A percentile compares a stretch with the other conserved stretches of the same genome.
phyloP scores from a whole-genome alignment of 92 coral and sea anemone species.

The Parazoanthus atlanticus region DNA sequence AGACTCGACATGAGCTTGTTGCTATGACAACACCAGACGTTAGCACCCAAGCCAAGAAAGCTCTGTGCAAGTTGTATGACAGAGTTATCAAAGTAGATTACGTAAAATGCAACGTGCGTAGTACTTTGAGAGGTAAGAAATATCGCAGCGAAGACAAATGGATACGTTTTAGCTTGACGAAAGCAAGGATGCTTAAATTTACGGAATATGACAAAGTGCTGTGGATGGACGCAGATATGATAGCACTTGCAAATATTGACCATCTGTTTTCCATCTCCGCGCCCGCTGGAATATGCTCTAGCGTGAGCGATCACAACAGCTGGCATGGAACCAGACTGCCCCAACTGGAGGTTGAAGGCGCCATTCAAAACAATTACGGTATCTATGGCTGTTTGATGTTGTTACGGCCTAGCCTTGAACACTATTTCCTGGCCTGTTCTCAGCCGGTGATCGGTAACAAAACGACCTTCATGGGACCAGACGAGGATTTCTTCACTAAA shows the following conservation, averaged over 20 bases:
- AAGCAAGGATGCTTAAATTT: conserved; percentile 79
- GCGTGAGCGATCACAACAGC: conserved; percentile 70
- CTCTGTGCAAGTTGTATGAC: conserved; percentile 78
- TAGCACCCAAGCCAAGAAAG: conserved; percentile 61
- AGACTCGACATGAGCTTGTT: conserved; percentile 76
- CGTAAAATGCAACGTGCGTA: conserved; percentile 59
- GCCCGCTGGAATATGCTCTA: conserved; percentile 93
- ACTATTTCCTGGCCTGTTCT: conserved; percentile 75
- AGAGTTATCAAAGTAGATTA: conserved; percentile 76
- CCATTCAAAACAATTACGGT: conserved; percentile 81
- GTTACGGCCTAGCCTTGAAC: conserved; percentile 72
- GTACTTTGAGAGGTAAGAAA: conserved; percentile 76
- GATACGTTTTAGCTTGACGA: conserved; percentile 80
- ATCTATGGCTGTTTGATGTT: conserved; percentile 83
- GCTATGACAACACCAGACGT: conserved; percentile 94
- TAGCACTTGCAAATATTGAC: conserved; percentile 76
- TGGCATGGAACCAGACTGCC: conserved; percentile 83
- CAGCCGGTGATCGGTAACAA: conserved; percentile 76
- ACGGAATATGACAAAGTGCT: conserved; percentile 78
- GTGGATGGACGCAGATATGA: conserved; percentile 84
- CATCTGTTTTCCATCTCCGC: conserved; percentile 65
- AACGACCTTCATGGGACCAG: conserved; percentile 80
- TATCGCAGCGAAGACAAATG: conserved; percentile 74
- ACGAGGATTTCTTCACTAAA: conserved; percentile 83
- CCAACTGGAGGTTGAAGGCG: conserved; percentile 73